phyloP scores from a whole-genome alignment of 2,888 invertebrate species.

The Ormyrus rosae region DNA sequence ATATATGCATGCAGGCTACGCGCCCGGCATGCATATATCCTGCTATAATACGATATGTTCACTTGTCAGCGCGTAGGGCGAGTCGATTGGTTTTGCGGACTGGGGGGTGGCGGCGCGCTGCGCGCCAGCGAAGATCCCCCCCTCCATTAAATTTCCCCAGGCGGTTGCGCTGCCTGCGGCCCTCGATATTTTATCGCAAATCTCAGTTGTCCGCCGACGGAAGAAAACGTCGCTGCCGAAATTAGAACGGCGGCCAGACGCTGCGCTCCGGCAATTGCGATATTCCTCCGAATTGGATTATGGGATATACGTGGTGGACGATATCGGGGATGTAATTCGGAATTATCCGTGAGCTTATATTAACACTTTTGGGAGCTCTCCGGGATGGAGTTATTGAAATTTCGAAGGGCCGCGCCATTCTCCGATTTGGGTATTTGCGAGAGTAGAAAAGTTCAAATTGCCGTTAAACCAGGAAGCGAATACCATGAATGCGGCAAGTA shows the following conservation, averaged over 20 bases:
- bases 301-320: constrained; percentile 11
- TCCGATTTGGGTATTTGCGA: constrained; percentile 14
- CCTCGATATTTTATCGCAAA: constrained; percentile 21
- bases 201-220: constrained; percentile 12
- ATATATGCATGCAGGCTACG: too few relatives aligned
- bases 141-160: constrained; percentile 36
- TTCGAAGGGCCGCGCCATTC: constrained; percentile 8
- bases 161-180: not conserved
- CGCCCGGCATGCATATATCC: too few relatives aligned
- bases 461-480: not conserved
- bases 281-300: constrained; percentile 43
- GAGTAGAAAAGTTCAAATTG: constrained; percentile 14
- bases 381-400: constrained; percentile 15
- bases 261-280: constrained; percentile 7
- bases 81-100: constrained; percentile 38
- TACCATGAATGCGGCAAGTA: too few relatives aligned
- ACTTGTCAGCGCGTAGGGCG: too few relatives aligned
- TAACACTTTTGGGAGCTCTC: too few relatives aligned
- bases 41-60: too few relatives aligned
- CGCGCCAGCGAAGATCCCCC: too few relatives aligned
- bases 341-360: too few relatives aligned
- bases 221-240: constrained; percentile 10
- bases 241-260: constrained; percentile 23
- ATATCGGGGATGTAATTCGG: too few relatives aligned
- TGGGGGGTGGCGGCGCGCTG: too few relatives aligned